Base-by-base conservation (phyloP, 2,797 vertebrate species). In the Euthynnus affinis region DNA sequence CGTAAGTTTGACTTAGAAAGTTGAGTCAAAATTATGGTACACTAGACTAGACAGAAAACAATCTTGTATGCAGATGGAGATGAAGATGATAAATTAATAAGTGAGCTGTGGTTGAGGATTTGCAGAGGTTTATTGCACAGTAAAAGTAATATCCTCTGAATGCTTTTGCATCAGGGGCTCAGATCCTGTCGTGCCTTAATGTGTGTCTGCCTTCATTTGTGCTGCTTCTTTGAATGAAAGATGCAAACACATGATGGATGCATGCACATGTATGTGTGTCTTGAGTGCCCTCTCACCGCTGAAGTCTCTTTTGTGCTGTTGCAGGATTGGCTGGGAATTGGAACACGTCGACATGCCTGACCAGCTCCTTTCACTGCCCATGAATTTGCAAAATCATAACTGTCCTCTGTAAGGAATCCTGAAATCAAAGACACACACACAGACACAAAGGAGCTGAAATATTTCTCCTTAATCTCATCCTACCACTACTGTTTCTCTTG, bases 301-400 rank as follows among this genome's bases (percentile, higher is more conserved):
- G 89, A 81, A 5, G 92, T 93, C 22, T 78, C 94, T 53, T 94
- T 95, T n/a, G 97, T 96, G 83, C 85, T 87, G 73, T 97, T 98
- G 88, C 98, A 99, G 15, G 92, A 93, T 55, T 87, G 93, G 85
- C 92, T 95, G 0, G 95, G 94, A 75, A 91, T 90, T n/a, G 91
- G 90, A 3, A 95, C 93, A 14, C 97, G 96, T 64, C 81, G 95
- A 82, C 98, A 99, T 12, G 49, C 78, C 79, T 96, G 95, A 44
- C 93, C 94, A 20, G 96, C 94, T 4, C 95, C 96, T 71, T 96
- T 96, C 91, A 98, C 91, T 40, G 96, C 96, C 98, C 98, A 99
- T 49, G 98, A 99, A 85, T 99, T 99, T 69, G 97, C 98, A 93
- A 98, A 99, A 83, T 96, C 96, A 0, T 97, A 97, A 73, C 95